Evolutionary conservation across 2,888 invertebrate genomes (phyloP), one percentile per base, ranked within the genome.

Genomic region (Noctua janthe): DNA sequence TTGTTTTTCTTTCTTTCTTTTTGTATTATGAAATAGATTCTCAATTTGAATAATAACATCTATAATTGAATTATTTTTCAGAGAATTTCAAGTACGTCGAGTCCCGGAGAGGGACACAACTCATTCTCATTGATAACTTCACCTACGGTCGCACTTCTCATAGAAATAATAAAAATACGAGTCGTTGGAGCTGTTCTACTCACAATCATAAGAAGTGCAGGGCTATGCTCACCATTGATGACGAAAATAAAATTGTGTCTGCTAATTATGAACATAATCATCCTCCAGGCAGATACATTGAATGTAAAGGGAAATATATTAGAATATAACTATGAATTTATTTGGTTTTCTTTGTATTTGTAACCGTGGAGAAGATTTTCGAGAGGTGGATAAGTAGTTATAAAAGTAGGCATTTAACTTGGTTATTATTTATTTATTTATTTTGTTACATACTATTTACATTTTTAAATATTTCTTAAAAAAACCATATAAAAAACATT

Each of bases 181-280:
- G 64, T 51, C 77, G 77, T 10, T 77, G 77, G 77, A 54, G 8
- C 43, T 77, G 77, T 66, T 77, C 80, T 77, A 77, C 64, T 35
- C 77, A 77, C n/a, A 51, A 51, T 2, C 39, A 15, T 43, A 77
- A 80, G 17, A 51, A 35, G 23, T 77, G 77, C 8, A 64, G 29
- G 17, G 80, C 77, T 35, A 51, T 13, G 8, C 62, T 77, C 43
- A 4, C 39, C 7, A 43, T 51, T 49, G n/a, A 69, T n/a, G 15
- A 43, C 15, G 23, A 43, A 43, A 77, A 79, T 66, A 51, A 35
- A 66, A 79, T 77, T 17, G 23, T 51, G 29, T 43, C 39, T 11
- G 43, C 51, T 43, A 43, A 79, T 79, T 51, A 51, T 51, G 51
- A 69, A 59, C 87, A 87, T 70, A 87, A 74, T 73, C 87, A 87